A percentile compares a stretch with the other conserved stretches of the same genome.
These are phyloP conservation scores for Crax fasciolata DNA, from an alignment of 2,797 vertebrate species.

Conservation along the genomic window DNA sequence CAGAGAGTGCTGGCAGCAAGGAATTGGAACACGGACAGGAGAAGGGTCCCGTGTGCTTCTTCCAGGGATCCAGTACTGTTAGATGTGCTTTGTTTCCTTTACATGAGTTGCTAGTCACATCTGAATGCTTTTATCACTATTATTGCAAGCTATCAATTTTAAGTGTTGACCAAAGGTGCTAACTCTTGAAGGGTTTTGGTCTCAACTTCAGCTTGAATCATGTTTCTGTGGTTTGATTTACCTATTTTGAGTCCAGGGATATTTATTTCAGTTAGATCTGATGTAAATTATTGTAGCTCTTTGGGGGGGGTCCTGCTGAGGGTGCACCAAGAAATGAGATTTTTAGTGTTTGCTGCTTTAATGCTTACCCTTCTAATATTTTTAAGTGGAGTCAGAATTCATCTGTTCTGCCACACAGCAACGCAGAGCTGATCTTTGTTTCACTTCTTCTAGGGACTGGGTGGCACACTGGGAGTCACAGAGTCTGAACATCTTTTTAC, in stretches of 20 bases:
- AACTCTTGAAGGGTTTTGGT: background rate
- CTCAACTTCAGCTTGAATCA: background rate
- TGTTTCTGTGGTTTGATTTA: background rate
- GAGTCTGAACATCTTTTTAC: background rate
- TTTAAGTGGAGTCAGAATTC: background rate
- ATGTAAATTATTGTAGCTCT: background rate
- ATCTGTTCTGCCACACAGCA: background rate
- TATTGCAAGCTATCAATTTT: background rate
- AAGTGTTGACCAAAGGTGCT: background rate
- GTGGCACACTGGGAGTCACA: background rate
- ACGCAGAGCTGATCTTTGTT: background rate
- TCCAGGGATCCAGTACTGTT: background rate
- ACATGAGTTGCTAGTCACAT: background rate
- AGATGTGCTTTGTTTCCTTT: background rate
- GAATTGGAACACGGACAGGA: rapidly evolving
- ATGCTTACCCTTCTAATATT: background rate
- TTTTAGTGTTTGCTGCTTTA: background rate
- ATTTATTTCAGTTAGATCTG: background rate
- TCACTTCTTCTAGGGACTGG: background rate
- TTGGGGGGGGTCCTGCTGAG: background rate
- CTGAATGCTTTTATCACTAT: background rate
- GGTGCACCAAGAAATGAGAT: background rate
- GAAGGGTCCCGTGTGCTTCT: background rate
- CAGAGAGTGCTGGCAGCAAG: background rate
- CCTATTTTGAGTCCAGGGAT: background rate